These are phyloP conservation scores for Pseudorhiza aurosa DNA, from an alignment of 30 jellyfish, hydroid and myxozoan genomes.

Conservation along the genomic window DNA sequence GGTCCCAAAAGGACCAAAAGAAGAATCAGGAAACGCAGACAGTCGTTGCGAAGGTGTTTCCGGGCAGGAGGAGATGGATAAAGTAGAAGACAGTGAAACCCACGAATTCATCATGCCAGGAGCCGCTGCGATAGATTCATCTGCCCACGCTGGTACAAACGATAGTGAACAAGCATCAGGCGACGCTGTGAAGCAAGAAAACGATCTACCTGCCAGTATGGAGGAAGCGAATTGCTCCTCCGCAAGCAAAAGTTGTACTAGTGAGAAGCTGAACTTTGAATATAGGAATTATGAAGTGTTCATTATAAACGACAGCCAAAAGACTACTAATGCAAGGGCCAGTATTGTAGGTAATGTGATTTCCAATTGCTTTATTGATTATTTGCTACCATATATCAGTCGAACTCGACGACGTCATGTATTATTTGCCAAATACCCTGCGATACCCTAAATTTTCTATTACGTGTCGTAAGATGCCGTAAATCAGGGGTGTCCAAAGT, in stretches of 20 bases:
- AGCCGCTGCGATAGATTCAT: too few relatives aligned
- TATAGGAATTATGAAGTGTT: slow-evolving; percentile 66
- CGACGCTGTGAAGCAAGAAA: neutral
- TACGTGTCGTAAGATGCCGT: too few relatives aligned
- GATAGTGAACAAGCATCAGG: too few relatives aligned
- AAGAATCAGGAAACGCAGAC: neutral
- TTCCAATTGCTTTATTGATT: neutral
- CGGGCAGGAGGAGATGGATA: too few relatives aligned
- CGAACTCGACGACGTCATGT: neutral
- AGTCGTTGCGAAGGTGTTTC: neutral
- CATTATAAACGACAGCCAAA: slow-evolving; percentile 65
- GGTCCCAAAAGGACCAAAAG: slow-evolving; percentile 76
- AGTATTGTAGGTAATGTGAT: slow-evolving; percentile 60
- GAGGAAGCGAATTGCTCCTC: slow-evolving; percentile 3
- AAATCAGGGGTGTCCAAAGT: too few relatives aligned
- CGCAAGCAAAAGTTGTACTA: neutral
- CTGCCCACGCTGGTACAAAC: too few relatives aligned
- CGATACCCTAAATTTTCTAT: too few relatives aligned
- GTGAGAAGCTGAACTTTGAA: neutral
- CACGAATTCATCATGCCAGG: too few relatives aligned
- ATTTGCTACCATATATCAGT: neutral
- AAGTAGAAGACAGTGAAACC: too few relatives aligned
- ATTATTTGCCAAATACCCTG: too few relatives aligned
- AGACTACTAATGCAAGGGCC: slow-evolving; percentile 72
- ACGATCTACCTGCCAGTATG: neutral